Evolutionary conservation across 2,888 invertebrate genomes (phyloP), one percentile per base, ranked within the genome.

Genomic region (Unio pictorum): DNA sequence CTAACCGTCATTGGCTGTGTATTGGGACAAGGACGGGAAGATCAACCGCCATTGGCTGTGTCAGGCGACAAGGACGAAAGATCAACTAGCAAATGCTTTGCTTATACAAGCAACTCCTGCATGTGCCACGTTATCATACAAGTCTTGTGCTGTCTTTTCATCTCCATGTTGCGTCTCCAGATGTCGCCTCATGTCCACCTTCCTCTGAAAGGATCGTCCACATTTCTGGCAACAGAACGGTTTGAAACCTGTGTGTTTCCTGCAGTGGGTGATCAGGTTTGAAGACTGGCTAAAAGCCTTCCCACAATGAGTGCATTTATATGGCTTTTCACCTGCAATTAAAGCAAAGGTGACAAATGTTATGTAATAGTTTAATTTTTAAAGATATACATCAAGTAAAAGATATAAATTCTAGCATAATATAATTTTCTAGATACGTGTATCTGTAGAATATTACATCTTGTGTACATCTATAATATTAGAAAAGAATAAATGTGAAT

Each of bases 261-360:
- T 93, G 72, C 86, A 86, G 91, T 99, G 98, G 5, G 98, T 99
- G 90, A 99, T 99, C 80, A 99, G 93, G 92, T 99, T 99, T 70
- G 98, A 98, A 84, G 97, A 97, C 91, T 99, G 99, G 84, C 97
- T 97, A 92, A 99, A 99, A 30, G 98, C 98, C 91, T 99, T 99
- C 61, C 98, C 98, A 91, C 99, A 99, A 56, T 98, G 97, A 84
- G 95, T 95, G 91, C 99, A 99, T 91, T 98, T 99, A 93, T 99
- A 98, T 0, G 99, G 99, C 88, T 99, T 99, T 89, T 99, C 98
- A 72, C 98, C 98, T 98, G 93, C 56, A 92, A 81, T 60, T 66
- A 61, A 59, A 34, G 45, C 3, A 18, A 23, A 20, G 4, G 26
- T 20, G 55, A 30, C 20, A 54, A 34, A 7, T 34, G 7, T 34